Evolutionary conservation across 2,113 vertebrate genomes (phyloP).

Genomic region (Fukomys damarensis): DNA sequence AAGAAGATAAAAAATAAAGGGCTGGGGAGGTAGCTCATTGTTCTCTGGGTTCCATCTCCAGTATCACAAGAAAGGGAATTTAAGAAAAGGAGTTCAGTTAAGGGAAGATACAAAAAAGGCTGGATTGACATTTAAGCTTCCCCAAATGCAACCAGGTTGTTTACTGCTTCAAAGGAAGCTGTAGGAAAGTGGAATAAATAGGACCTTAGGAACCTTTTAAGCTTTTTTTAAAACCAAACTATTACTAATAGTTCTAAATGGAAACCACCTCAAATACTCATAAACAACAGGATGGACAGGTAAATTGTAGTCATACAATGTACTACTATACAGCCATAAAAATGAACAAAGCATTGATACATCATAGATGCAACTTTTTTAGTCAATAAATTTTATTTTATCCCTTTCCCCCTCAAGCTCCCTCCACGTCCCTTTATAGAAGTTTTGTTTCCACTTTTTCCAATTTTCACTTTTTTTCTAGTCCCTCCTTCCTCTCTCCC

Average conservation of each 20-base stretch:
- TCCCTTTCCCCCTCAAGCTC: too few species aligned
- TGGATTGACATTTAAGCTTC: background rate
- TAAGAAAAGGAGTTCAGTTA: background rate
- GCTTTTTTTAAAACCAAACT: constrained; percentile 28
- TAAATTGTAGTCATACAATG: background rate
- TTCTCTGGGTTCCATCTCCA: background rate
- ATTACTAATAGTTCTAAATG: background rate
- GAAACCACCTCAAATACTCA: background rate
- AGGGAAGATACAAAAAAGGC: background rate
- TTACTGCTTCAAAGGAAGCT: background rate
- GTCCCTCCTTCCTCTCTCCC: too few species aligned
- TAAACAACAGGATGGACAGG: background rate
- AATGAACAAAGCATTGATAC: background rate
- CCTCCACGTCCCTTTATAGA: too few species aligned
- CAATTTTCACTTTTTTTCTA: too few species aligned
- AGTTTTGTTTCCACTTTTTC: too few species aligned
- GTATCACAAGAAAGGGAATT: background rate
- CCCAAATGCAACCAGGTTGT: background rate
- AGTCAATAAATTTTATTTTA: too few species aligned
- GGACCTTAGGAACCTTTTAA: background rate
- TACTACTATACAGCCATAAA: background rate
- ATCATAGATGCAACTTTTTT: background rate
- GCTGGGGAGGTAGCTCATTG: background rate
- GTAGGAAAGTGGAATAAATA: background rate
- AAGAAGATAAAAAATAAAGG: background rate